Percentiles rank a stretch among this genome's conserved stretches.
phyloP scores from a whole-genome alignment of 2,113 vertebrate species.

The Syngnathoides biaculeatus region DNA sequence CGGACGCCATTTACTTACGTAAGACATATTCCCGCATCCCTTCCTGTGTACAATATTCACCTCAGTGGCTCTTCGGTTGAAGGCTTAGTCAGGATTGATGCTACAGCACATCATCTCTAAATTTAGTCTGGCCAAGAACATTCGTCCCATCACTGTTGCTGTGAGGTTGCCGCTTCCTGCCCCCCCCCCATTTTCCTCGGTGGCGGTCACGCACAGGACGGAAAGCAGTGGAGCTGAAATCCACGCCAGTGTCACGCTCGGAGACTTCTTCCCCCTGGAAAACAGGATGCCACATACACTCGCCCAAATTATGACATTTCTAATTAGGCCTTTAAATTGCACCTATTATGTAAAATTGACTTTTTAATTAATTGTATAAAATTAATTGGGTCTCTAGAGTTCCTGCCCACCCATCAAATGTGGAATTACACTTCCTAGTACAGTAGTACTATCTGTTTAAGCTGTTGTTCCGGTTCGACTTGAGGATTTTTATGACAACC shows the following conservation, averaged over 20 bases:
- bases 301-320: not conserved
- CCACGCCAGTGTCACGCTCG: not conserved
- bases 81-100: constrained; percentile 8
- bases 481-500: not conserved
- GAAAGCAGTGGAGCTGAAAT: constrained; percentile 3
- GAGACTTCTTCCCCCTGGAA: not conserved
- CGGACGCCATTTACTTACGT: not conserved
- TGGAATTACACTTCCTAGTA: not conserved
- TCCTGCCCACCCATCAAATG: not conserved
- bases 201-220: constrained; percentile 1
- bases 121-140: constrained; percentile 1
- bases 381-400: not conserved
- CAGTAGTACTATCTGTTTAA: too few relatives aligned
- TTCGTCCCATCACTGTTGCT: not conserved
- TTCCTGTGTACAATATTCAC: not conserved
- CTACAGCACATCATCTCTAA: not conserved
- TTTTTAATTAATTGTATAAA: not conserved
- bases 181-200: not conserved
- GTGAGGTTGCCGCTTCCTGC: not conserved
- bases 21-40: not conserved
- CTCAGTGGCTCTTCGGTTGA: not conserved
- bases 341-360: not conserved
- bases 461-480: not conserved
- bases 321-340: not conserved
- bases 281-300: not conserved